Evolutionary conservation across 2,797 vertebrate genomes (phyloP).

Genomic region (Pseudocheirus occidentalis): DNA sequence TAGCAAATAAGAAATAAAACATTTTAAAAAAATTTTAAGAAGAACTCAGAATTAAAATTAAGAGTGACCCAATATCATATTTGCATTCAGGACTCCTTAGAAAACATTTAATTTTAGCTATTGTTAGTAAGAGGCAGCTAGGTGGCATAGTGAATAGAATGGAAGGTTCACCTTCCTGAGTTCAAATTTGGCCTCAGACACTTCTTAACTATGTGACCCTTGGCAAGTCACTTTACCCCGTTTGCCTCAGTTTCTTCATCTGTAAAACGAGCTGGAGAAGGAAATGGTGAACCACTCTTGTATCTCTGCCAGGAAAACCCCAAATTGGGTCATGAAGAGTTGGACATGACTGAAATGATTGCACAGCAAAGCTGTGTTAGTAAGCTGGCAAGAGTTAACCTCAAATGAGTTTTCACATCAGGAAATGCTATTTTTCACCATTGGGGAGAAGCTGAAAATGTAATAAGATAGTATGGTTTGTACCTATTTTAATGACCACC

Average conservation of each 20-base stretch:
- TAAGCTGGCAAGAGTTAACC: no score
- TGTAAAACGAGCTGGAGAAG: not conserved
- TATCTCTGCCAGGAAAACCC: no score
- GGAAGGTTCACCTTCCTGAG: not conserved
- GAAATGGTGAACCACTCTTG: no score
- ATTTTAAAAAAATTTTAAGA: not conserved
- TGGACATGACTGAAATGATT: no score
- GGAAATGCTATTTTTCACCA: constrained; percentile 77
- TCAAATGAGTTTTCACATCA: no score
- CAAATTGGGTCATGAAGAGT: no score
- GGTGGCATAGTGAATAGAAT: not conserved
- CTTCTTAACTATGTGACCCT: not conserved
- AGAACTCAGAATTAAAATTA: not conserved
- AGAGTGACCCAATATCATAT: not conserved
- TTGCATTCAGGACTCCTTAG: not conserved
- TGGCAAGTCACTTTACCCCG: not conserved
- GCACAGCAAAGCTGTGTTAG: no score
- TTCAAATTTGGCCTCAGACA: not conserved
- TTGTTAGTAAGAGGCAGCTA: not conserved
- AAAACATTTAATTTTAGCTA: not conserved
- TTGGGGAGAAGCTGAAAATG: constrained; percentile 87
- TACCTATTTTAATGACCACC: constrained; percentile 99
- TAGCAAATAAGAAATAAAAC: not conserved
- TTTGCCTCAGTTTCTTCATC: not conserved
- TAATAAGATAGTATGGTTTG: constrained; percentile 97